Base-by-base conservation (phyloP, 2,888 invertebrate species). In the Ypsolopha scabrella region DNA sequence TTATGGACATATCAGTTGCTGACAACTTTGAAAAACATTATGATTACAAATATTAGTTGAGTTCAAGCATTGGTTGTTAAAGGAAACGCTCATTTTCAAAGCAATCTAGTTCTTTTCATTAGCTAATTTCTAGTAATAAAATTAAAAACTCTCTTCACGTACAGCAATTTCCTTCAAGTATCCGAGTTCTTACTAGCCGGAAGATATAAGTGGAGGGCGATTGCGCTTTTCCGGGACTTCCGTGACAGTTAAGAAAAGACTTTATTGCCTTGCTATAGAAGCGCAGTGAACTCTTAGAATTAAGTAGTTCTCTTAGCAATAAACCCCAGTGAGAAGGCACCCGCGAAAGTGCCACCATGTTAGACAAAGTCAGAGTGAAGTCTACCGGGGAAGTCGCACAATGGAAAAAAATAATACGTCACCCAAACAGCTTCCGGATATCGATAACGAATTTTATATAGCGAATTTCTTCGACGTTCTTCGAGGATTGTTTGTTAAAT, bases 181-280 rank as follows among this genome's bases (percentile, higher is more conserved):
- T n/a, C 10, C 35, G 11, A 14, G 36, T 41, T 49, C 41, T 38
- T 49, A 58, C 51, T 52, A 52, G 43, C 61, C 62, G 74, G 72
- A 75, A 65, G 67, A 67, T 59, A 55, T 60, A 24, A 63, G 67
- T 67, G 58, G 60, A 62, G 58, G 64, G 62, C 59, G 65, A 67
- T 68, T 69, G 63, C 63, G 61, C 58, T 58, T 69, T 65, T 72
- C 70, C 72, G 69, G 69, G 24, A 24, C 24, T 24, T 24, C 24
- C 24, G 2, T 24, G 24, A 24, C 24, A 24, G 24, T 24, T 24
- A 24, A 24, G 2, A 24, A 24, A 24, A 24, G 24, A 3, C 24
- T 24, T 24, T 24, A 24, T 24, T 24, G 24, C 24, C 24, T 24
- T 24, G 24, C 24, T 4, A 24, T 24, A 24, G 24, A 24, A 24